Conservation (phyloP, 2,797 vertebrate genomes). For the Toxotes lorentzi region DNA sequence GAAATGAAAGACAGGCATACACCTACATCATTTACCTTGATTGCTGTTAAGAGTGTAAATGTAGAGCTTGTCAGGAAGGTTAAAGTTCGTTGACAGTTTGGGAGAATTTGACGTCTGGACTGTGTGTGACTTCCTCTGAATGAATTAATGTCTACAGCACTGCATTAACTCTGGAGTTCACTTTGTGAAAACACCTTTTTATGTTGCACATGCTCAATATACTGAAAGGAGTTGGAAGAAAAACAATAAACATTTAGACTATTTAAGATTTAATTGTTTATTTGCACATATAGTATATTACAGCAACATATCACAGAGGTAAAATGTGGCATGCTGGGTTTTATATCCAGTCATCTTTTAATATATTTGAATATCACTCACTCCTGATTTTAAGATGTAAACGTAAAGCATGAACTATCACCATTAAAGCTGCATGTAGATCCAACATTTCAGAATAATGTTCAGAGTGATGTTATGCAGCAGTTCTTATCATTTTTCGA, state of each 20-base stretch:
- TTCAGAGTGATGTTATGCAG: neutral
- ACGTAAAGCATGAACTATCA: too few species aligned
- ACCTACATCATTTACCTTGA: neutral
- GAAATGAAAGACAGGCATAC: neutral
- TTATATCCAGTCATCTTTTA: too few species aligned
- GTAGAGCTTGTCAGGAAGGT: neutral
- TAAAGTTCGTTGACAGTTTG: constrained; percentile 15
- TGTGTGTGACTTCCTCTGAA: neutral
- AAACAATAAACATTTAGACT: neutral
- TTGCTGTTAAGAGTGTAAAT: neutral
- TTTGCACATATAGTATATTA: too few species aligned
- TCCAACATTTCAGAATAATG: neutral
- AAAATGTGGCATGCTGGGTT: neutral
- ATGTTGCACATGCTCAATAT: neutral
- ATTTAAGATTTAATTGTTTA: too few species aligned
- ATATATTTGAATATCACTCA: neutral
- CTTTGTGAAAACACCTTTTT: neutral
- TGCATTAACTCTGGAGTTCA: neutral
- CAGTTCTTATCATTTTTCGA: neutral
- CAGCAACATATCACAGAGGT: neutral
- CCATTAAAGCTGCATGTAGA: neutral
- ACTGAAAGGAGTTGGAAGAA: neutral
- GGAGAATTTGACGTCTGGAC: constrained; percentile 2
- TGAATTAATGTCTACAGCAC: neutral
- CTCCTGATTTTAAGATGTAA: too few species aligned